Base-by-base conservation (phyloP, 1,140 invertebrate species). In the Drosophila burlai region DNA sequence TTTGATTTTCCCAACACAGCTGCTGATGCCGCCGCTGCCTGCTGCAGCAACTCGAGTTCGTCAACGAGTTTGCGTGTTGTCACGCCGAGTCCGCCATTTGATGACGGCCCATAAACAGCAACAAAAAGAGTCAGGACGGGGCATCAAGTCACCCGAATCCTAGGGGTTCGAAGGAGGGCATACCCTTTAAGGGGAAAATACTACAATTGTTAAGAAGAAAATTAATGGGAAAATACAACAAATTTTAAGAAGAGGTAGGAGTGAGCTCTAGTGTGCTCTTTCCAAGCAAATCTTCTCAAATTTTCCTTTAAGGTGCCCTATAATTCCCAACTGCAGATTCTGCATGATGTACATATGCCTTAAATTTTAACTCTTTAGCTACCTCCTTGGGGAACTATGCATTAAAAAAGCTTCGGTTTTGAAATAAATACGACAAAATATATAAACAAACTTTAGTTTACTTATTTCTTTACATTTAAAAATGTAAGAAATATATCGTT, bases 41-140 rank as follows among this genome's bases (percentile, higher is more conserved):
- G 62, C 15, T 15, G 16, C 29, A 4, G n/a, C 29, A 4, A 18
- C 5, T n/a, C 10, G 46, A 64, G 42, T 36, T 69, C 64, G 63
- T 67, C 64, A 67, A 67, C 67, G 65, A 52, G 71, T 15, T 72
- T 34, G 69, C 67, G 54, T 73, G 69, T 42, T 72, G 69, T 72
- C 69, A 73, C 69, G 66, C 69, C 66, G 18, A 16, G 50, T 8
- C 54, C 24, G 18, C 67, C 16, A 42, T 58, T 71, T 73, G 66
- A 72, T 59, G 69, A 50, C 38, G n/a, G 36, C 1, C 65, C 69
- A 60, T 72, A 73, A 73, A 60, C 45, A 71, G 66, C 42, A 73
- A 60, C 54, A 72, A 36, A 72, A 73, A 26, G 26, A 29, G 4
- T 2, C 16, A 3, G 26, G 16, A 9, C 15, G 1, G 43, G 43